Evolutionary conservation across 2,888 invertebrate genomes (phyloP), one percentile per base, ranked within the genome.

Genomic region (Muschampia plurimacula): DNA sequence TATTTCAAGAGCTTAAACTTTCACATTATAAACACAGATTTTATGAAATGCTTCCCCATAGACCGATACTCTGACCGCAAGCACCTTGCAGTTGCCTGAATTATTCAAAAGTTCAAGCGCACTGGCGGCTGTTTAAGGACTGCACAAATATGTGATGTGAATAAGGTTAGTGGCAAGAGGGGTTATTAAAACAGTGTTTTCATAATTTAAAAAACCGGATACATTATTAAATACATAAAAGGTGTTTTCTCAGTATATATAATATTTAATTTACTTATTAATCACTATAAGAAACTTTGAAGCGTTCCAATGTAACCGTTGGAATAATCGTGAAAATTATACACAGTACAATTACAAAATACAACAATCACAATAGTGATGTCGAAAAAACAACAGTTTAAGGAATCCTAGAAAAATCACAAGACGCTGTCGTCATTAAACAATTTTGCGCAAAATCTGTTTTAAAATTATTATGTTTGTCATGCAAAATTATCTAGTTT

Each of bases 21-120:
- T n/a, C 15, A 52, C 22, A 22, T 69, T 63, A 69, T 22, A 41
- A 22, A 57, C 52, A 69, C 63, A 65, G 44, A 44, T 57, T 65
- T 70, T 70, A 70, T 64, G 57, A 64, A 70, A 57, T 64, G 64
- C 64, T 70, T 32, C 64, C 63, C 70, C 10, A 46, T 28, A 57
- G 70, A 46, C 64, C 57, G n/a, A 57, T 70, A 70, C 59, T 22
- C 63, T 55, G 64, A 64, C 70, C 70, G 64, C 64, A 57, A 70
- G 63, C 60, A 65, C 64, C 64, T 70, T 64, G 64, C 64, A 69
- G 44, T 46, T 52, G 10, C 7, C 36, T 70, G 70, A 70, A 70
- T 70, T 41, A 70, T 70, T 70, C 70, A 69, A 49, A 64, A 10
- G 28, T 4, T 57, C 12, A 2, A 22, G 59, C 1, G 36, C 63